These are phyloP conservation scores for Pedionomus torquatus DNA, from an alignment of 2,113 vertebrate genomes.

Conservation along the genomic window DNA sequence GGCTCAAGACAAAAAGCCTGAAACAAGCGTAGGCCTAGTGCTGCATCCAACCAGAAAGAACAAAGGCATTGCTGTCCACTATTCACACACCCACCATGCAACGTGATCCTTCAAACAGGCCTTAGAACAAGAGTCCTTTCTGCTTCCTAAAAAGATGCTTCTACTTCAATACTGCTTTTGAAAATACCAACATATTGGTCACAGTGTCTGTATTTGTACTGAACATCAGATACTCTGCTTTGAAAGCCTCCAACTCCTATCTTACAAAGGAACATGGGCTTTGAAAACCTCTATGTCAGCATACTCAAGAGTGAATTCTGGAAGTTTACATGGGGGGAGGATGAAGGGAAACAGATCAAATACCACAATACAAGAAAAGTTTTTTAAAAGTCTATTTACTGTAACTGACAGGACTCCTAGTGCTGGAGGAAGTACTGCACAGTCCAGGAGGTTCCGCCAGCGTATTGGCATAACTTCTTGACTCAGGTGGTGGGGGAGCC, in stretches of 20 bases:
- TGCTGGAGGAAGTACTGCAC: not conserved
- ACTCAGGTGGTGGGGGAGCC: too few relatives aligned
- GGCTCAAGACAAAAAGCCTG: not conserved
- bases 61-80: not conserved
- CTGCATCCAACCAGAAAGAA: not conserved
- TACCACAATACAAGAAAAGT: not conserved
- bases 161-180: not conserved
- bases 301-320: not conserved
- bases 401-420: not conserved
- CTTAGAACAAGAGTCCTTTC: not conserved
- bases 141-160: not conserved
- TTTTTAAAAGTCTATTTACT: not conserved
- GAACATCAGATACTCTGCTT: not conserved
- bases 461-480: too few relatives aligned
- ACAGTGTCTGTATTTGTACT: not conserved
- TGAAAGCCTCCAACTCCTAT: not conserved
- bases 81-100: not conserved
- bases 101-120: not conserved
- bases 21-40: not conserved
- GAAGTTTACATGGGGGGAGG: fast-evolving
- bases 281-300: not conserved
- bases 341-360: not conserved
- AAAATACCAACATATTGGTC: not conserved
- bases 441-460: too few relatives aligned
- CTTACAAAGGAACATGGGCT: not conserved